phyloP scores from a whole-genome alignment of 2,888 invertebrate species.

The Melanophora roralis region DNA sequence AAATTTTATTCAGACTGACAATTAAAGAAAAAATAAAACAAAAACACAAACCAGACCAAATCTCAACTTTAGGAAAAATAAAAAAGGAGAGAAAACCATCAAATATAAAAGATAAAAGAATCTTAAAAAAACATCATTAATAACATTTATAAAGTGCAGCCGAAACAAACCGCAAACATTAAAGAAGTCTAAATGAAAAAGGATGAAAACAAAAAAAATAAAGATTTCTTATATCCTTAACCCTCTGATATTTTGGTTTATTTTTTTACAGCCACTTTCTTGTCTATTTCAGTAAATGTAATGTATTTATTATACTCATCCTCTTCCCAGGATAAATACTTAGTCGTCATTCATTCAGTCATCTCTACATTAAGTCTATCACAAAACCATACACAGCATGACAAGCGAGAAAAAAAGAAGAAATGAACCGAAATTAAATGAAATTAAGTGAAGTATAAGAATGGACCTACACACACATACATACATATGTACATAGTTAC shows the following conservation, averaged over 20 bases:
- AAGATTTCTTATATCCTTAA: constrained; percentile 48
- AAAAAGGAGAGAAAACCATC: background rate
- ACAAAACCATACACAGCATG: constrained; percentile 49
- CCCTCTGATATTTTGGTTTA: constrained; percentile 29
- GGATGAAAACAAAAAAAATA: background rate
- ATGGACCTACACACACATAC: background rate
- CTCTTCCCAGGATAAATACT: background rate
- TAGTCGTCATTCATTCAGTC: constrained; percentile 48
- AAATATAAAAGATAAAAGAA: constrained; percentile 69
- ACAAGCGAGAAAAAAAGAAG: constrained; percentile 17
- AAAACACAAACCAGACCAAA: constrained; percentile 19
- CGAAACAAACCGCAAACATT: constrained; percentile 36
- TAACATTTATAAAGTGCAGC: constrained; percentile 71
- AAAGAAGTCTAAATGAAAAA: background rate
- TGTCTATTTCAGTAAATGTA: background rate
- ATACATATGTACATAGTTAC: constrained; percentile 34
- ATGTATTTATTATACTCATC: constrained; percentile 31
- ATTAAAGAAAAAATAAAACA: background rate
- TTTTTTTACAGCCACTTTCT: background rate
- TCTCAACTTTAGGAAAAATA: constrained; percentile 6
- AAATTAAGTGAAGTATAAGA: constrained; percentile 14
- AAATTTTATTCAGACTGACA: constrained; percentile 37
- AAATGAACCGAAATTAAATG: constrained; percentile 38
- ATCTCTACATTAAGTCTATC: constrained; percentile 55
- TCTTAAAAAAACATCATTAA: constrained; percentile 73